These are phyloP conservation scores for Oreotrochilus melanogaster DNA, from an alignment of 2,113 vertebrate genomes.

Conservation along the genomic window DNA sequence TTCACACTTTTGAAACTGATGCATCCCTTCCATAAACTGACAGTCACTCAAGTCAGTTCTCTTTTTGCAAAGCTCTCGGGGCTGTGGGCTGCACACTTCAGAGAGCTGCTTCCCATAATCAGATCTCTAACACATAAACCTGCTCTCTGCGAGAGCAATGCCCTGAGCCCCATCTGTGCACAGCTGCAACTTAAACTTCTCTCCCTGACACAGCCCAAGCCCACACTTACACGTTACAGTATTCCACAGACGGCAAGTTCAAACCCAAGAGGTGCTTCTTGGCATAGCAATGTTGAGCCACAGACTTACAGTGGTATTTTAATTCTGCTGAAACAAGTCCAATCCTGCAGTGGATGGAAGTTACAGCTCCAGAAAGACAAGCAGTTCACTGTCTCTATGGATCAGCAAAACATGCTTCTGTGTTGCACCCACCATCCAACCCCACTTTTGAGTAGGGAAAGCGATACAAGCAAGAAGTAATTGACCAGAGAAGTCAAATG, in stretches of 20 bases:
- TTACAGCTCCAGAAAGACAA: not conserved
- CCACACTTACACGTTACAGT: rapidly evolving
- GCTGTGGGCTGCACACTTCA: not conserved
- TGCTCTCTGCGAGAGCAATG: not conserved
- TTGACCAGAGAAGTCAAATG: not conserved
- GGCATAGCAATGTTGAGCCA: not conserved
- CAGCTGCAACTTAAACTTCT: not conserved
- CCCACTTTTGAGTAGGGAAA: not conserved
- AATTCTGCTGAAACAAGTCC: not conserved
- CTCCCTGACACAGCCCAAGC: not conserved
- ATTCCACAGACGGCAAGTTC: not conserved
- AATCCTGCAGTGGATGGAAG: not conserved
- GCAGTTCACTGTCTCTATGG: not conserved
- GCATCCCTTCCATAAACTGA: not conserved
- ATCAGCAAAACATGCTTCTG: not conserved
- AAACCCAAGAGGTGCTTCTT: not conserved
- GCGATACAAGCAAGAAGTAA: not conserved
- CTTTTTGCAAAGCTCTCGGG: not conserved
- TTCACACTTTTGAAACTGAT: not conserved
- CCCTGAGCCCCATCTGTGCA: not conserved
- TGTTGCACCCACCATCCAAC: not conserved
- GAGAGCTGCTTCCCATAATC: not conserved
- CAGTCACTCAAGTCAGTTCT: not conserved
- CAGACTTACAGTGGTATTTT: not conserved
- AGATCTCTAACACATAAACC: not conserved